These are phyloP conservation scores for Psix sp. DNA, from an alignment of 1,140 invertebrate species.

Conservation along the genomic window DNA sequence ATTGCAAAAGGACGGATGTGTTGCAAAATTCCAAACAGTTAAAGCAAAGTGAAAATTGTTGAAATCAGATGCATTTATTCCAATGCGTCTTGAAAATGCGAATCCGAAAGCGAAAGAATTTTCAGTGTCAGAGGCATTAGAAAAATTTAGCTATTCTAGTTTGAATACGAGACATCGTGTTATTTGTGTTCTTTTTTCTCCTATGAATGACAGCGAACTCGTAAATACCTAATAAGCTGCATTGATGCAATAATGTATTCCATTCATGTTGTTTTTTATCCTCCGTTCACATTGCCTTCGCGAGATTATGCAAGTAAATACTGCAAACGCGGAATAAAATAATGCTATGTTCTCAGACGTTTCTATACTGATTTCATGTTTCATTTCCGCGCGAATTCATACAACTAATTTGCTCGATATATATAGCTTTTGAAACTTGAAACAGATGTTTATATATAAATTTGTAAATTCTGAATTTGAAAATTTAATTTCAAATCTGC, in stretches of 20 bases:
- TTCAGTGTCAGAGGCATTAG: too few species aligned
- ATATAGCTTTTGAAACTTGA: too few species aligned
- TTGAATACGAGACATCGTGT: too few species aligned
- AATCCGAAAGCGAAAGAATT: too few species aligned
- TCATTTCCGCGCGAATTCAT: neutral
- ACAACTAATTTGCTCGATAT: too few species aligned
- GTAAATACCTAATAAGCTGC: neutral
- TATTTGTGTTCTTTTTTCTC: too few species aligned
- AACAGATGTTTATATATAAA: too few species aligned
- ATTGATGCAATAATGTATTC: constrained; percentile 20
- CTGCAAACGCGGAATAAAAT: constrained; percentile 33
- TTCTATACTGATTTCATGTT: constrained; percentile 12
- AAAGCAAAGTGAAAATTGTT: neutral
- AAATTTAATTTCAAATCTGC: too few species aligned
- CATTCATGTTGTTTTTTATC: constrained; percentile 29
- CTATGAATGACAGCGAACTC: constrained; percentile 1
- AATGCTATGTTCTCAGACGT: constrained; percentile 28
- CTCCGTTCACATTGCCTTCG: constrained; percentile 29
- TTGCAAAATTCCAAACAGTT: neutral
- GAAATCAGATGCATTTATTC: too few species aligned
- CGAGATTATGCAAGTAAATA: constrained; percentile 32
- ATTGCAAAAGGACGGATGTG: constrained; percentile 4
- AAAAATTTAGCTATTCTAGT: too few species aligned
- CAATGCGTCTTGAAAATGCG: too few species aligned
- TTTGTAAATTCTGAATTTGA: too few species aligned